Conservation (phyloP, 2,888 invertebrate species). For the Harpalus rubripes region DNA sequence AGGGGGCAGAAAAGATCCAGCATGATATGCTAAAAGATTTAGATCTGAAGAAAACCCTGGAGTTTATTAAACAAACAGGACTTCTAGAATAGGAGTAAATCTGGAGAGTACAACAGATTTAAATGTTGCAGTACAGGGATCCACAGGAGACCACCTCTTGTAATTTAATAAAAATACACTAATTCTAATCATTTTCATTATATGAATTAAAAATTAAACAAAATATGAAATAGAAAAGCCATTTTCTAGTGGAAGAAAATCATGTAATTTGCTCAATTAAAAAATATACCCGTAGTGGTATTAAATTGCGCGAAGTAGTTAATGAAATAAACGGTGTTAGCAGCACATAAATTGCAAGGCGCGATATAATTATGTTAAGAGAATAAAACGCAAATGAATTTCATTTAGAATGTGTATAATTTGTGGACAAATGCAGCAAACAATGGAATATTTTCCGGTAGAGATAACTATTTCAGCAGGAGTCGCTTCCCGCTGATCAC, state of each 20-base stretch:
- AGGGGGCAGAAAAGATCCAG: no score
- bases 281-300: background rate
- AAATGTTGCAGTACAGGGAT: no score
- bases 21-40: no score
- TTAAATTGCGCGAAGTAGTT: background rate
- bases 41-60: no score
- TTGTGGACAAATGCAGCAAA: conserved; percentile 44
- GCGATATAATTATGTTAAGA: conserved; percentile 1
- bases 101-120: no score
- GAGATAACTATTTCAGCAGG: conserved; percentile 34
- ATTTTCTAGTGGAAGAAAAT: conserved; percentile 11
- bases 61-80: no score
- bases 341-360: background rate
- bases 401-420: conserved; percentile 24
- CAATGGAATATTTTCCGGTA: conserved; percentile 44
- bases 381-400: conserved; percentile 37
- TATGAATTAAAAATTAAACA: no score
- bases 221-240: background rate
- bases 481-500: conserved; percentile 27
- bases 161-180: no score
- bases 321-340: conserved; percentile 7
- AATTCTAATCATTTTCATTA: no score
- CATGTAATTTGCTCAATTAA: conserved; percentile 26
- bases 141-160: no score
- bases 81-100: no score